Conservation (phyloP, 2,113 vertebrate genomes). For the Myiagra hebetior region DNA sequence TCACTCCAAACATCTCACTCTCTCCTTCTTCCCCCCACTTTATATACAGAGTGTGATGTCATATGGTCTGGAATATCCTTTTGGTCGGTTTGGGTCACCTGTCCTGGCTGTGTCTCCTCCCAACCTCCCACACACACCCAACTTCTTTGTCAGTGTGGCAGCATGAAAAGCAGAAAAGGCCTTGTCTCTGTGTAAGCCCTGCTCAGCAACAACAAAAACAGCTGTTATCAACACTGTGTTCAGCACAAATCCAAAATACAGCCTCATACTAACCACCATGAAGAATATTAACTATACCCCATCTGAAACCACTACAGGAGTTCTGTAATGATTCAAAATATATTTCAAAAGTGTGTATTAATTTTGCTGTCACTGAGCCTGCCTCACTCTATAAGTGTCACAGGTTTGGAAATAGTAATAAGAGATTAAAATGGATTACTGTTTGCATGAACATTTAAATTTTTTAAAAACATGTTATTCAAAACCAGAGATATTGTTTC, state of each 20-base stretch:
- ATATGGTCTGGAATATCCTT: neutral
- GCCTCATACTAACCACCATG: too few species aligned
- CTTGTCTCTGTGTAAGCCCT: neutral
- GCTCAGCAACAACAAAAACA: neutral
- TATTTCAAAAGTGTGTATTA: neutral
- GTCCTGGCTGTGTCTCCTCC: neutral
- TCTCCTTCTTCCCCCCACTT: neutral
- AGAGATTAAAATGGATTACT: neutral
- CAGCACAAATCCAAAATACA: neutral
- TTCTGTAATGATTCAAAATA: neutral
- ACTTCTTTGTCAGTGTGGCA: neutral
- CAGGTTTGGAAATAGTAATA: neutral
- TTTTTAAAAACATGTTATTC: neutral
- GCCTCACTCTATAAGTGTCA: neutral
- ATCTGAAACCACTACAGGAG: neutral
- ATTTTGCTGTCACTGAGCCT: neutral
- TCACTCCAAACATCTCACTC: rapidly evolving
- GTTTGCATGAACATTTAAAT: neutral
- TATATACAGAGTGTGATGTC: neutral
- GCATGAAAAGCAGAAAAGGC: neutral
- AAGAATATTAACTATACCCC: neutral
- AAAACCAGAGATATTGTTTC: neutral
- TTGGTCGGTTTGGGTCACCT: neutral
- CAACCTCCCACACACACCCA: rapidly evolving
- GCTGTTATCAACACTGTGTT: neutral